A percentile compares a stretch with the other conserved stretches of the same genome.
Conservation (phyloP, 2,113 vertebrate genomes). For the Sitta europaea region DNA sequence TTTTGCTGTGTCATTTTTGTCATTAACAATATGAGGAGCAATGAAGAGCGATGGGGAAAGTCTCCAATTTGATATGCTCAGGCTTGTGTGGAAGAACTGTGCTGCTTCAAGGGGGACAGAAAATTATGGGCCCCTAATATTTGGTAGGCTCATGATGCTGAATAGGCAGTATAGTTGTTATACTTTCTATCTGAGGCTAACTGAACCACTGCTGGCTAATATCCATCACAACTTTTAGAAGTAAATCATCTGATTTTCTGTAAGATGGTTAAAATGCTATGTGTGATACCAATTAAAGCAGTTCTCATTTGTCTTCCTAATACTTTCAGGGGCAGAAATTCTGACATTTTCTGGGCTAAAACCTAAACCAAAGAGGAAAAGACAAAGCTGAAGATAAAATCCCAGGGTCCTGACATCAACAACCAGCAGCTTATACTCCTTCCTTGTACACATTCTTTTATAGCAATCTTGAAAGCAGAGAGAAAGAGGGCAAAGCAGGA, state of each 20-base stretch:
- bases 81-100: background rate
- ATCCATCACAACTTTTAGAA: background rate
- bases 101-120: background rate
- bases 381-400: background rate
- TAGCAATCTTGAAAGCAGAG: background rate
- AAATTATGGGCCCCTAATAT: background rate
- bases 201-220: background rate
- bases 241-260: background rate
- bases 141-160: background rate
- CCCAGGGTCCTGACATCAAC: background rate
- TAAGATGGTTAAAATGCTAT: background rate
- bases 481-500: background rate
- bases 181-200: background rate
- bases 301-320: background rate
- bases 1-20: background rate
- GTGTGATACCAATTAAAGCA: background rate
- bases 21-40: background rate
- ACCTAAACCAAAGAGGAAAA: background rate
- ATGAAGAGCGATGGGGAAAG: background rate
- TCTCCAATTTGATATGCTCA: background rate
- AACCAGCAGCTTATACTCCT: background rate
- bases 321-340: background rate
- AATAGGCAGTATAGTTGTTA: background rate
- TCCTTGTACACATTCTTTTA: fast-evolving
- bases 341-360: background rate